These are phyloP conservation scores for Holothuria glaberrima DNA, from an alignment of 35 echinoderm and acorn worm species.

Conservation along the genomic window DNA sequence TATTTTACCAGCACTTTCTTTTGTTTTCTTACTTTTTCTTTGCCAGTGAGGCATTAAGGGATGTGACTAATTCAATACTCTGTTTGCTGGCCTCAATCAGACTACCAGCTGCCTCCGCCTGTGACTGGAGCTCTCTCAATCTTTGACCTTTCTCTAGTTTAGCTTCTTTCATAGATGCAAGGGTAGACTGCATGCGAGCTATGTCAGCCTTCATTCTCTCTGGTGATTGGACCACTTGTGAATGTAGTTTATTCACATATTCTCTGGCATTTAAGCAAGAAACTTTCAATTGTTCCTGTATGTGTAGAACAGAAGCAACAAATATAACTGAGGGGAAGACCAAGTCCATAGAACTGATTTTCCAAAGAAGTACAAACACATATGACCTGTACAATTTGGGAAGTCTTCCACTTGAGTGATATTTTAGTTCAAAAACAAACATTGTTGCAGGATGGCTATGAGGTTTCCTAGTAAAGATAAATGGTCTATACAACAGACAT, in stretches of 20 bases:
- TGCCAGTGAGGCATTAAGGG: conserved; percentile 67
- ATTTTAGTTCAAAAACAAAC: too few species aligned
- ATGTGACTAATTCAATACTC: conserved; percentile 64
- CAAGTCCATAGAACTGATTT: too few species aligned
- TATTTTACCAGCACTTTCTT: too few species aligned
- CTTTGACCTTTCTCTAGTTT: conserved; percentile 82
- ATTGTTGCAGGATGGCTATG: too few species aligned
- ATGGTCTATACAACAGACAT: too few species aligned
- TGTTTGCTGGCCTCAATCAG: conserved; percentile 68
- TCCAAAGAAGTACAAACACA: too few species aligned
- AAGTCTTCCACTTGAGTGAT: too few species aligned
- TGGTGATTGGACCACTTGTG: conserved; percentile 95
- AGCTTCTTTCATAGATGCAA: conserved; percentile 63
- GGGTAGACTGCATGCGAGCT: conserved; percentile 79
- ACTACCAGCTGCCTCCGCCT: conserved; percentile 60
- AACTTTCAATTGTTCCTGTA: conserved; percentile 86
- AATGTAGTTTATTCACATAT: conserved; percentile 65
- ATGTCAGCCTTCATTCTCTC: conserved; percentile 97
- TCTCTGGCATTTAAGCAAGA: conserved; percentile 65
- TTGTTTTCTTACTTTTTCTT: conserved; percentile 75
- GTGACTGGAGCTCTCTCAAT: conserved; percentile 70
- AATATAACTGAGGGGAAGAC: not conserved
- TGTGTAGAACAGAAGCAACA: not conserved
- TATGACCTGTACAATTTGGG: too few species aligned
- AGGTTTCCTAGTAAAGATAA: too few species aligned